Conservation (phyloP, 2,113 vertebrate genomes). For the Labeo catla region DNA sequence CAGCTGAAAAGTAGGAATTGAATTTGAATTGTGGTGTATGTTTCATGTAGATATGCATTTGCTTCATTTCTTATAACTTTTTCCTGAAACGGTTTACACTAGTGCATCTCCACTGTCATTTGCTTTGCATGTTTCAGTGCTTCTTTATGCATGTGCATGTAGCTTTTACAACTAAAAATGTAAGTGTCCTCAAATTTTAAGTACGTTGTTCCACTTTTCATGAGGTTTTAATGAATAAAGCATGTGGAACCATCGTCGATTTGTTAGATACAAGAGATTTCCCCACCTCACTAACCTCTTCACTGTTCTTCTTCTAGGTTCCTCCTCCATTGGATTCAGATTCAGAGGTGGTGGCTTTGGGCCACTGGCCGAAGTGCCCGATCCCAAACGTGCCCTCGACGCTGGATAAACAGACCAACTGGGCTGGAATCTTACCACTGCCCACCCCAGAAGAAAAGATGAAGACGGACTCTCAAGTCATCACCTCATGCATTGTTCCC, state of each 20-base stretch:
- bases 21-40: neutral
- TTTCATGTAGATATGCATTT: neutral
- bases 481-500: slow-evolving; percentile 95
- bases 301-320: slow-evolving; percentile 72
- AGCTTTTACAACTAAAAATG: neutral
- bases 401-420: slow-evolving; percentile 99
- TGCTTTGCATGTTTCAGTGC: neutral
- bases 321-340: slow-evolving; percentile 84
- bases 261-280: neutral
- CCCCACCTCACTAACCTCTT: neutral
- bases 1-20: neutral
- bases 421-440: slow-evolving; percentile 92
- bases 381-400: slow-evolving; percentile 93
- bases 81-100: neutral
- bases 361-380: slow-evolving; percentile 92
- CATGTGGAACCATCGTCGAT: neutral
- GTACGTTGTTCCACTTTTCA: neutral
- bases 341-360: slow-evolving; percentile 86
- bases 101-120: neutral
- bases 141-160: slow-evolving; percentile 10
- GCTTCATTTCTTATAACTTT: neutral
- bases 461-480: slow-evolving; percentile 92
- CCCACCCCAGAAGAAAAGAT: slow-evolving; percentile 97
- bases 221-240: neutral
- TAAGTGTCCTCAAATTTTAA: neutral